Evolutionary conservation across 2,888 invertebrate genomes (phyloP), one percentile per base, ranked within the genome.

Genomic region (Oligia strigilis): DNA sequence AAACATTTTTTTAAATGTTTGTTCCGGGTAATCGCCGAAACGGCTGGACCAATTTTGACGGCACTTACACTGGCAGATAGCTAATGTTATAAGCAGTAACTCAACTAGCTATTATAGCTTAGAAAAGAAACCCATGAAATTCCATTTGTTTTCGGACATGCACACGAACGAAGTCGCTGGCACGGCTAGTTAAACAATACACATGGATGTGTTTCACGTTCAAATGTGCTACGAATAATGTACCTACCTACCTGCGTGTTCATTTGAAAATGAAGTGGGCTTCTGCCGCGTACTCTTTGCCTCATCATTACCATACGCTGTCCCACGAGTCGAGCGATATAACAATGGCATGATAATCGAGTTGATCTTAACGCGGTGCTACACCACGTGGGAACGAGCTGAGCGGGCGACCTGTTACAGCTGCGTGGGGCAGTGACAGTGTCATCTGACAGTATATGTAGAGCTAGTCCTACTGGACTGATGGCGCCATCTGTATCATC

Each of bases 321-420:
- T 73, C 67, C 67, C 80, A 69, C 80, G 80, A 19, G 2, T 13
- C 52, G 52, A 52, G 73, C 49, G 43, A 17, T 60, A 6, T 14
- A 62, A 80, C 80, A 80, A 80, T 81, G 13, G 17, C 14, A 40
- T 55, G 74, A 1, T 80, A 80, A 80, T 80, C 62, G 80, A 62
- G 36, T 55, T 8, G 67, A 81, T 81, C 81, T 60, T n/a, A 52
- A 66, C 58, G 80, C 60, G 13, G 6, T 1, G 1, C 19, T 19
- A 17, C 81, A 9, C 43, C 74, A 69, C 81, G 81, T 74, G 80
- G 81, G 80, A 80, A 40, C 77, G 9, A 14, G 6, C 23, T 1
- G n/a, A 14, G 14, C 14, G 52, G 2, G 23, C n/a, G 8, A 11
- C 3, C 49, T 13, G 73, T 2, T 5, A 6, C 1, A 0, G 8